phyloP scores from a whole-genome alignment of 2,888 invertebrate species.

The Amphipoea lucens region DNA sequence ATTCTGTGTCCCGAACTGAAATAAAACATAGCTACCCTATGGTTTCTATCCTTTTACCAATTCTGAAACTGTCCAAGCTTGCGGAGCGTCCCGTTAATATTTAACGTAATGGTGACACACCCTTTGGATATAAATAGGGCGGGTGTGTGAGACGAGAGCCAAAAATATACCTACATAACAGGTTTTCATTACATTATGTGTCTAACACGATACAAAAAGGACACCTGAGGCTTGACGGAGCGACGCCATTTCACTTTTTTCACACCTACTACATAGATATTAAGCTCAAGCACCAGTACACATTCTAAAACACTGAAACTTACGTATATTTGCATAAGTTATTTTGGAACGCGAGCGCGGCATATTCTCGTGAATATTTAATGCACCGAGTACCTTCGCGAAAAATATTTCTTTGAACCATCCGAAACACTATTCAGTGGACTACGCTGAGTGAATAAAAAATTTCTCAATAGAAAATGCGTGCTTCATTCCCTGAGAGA shows the following conservation, averaged over 20 bases:
- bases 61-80: conserved; percentile 62
- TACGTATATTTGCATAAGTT: conserved; percentile 82
- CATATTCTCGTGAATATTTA: conserved; percentile 83
- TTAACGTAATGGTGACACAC: conserved; percentile 63
- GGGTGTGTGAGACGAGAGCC: conserved; percentile 38
- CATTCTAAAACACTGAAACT: conserved; percentile 73
- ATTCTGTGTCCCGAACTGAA: conserved; percentile 43
- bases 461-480: conserved; percentile 75
- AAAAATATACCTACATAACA: conserved; percentile 36
- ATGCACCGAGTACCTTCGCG: conserved; percentile 71
- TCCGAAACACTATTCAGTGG: conserved; percentile 79
- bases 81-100: conserved; percentile 65
- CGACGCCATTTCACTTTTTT: conserved; percentile 68
- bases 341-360: conserved; percentile 77
- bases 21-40: conserved; percentile 51
- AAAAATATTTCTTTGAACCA: conserved; percentile 82
- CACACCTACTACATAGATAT: conserved; percentile 60
- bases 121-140: conserved; percentile 65
- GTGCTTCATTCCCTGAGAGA: conserved; percentile 71
- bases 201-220: conserved; percentile 71
- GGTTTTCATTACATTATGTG: conserved; percentile 76
- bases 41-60: conserved; percentile 53
- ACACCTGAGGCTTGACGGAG: conserved; percentile 76
- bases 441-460: conserved; percentile 81
- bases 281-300: conserved; percentile 65